Evolutionary conservation across 1,140 invertebrate genomes (phyloP).

Genomic region (Chymomyza costata): DNA sequence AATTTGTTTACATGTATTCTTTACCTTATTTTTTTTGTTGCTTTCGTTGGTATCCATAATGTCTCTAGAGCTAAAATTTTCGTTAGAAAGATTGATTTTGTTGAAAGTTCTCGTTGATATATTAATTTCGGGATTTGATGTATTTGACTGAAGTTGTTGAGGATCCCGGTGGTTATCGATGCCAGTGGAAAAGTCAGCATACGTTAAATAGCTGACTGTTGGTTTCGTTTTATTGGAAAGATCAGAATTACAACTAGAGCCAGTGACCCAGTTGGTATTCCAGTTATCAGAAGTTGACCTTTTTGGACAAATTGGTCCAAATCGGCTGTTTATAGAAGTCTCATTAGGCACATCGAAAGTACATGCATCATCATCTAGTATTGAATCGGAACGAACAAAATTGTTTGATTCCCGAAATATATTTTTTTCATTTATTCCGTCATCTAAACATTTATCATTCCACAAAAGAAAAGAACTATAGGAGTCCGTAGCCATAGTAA

Average conservation of each 20-base stretch:
- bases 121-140: conserved; percentile 9
- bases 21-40: too few species aligned
- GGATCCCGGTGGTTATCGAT: conserved; percentile 34
- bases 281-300: conserved; percentile 41
- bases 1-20: too few species aligned
- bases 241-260: conserved; percentile 20
- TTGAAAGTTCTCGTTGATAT: too few species aligned
- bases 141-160: conserved; percentile 6
- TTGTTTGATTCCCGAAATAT: conserved; percentile 66
- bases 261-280: conserved; percentile 50
- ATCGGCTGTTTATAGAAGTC: conserved; percentile 79
- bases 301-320: conserved; percentile 87
- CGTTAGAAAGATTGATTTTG: too few species aligned
- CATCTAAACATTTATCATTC: conserved; percentile 32
- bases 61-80: too few species aligned
- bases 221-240: conserved; percentile 18
- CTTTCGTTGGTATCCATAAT: too few species aligned
- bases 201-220: conserved; percentile 74
- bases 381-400: conserved; percentile 80
- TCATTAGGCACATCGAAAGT: conserved; percentile 84
- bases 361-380: conserved; percentile 83
- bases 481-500: conserved; percentile 24
- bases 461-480: conserved; percentile 47
- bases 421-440: background rate
- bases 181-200: conserved; percentile 16